Conservation (phyloP, 2,888 invertebrate species). For the Osedax fenrisi region DNA sequence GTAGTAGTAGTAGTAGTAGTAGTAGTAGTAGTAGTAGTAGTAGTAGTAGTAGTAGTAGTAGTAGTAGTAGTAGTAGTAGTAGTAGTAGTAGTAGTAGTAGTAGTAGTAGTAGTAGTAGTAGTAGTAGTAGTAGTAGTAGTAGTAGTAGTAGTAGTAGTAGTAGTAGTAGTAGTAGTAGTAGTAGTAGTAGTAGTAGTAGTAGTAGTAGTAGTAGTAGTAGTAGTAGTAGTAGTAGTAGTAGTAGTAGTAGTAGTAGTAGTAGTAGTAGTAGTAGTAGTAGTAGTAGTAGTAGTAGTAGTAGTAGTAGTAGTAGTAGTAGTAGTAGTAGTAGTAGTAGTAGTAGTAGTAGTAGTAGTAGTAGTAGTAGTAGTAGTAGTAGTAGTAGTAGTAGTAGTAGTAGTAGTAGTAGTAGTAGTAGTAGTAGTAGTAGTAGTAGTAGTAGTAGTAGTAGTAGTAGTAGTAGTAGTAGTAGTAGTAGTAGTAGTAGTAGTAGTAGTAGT, state of each 20-base stretch:
- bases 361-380: constrained; percentile 24
- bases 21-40: constrained; percentile 25
- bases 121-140: not conserved
- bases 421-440: constrained; percentile 7
- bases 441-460: not conserved
- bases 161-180: not conserved
- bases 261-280: constrained; percentile 22
- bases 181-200: not conserved
- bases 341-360: constrained; percentile 25
- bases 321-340: constrained; percentile 15
- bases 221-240: constrained; percentile 24
- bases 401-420: constrained; percentile 18
- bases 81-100: not conserved
- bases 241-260: constrained; percentile 21
- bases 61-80: constrained; percentile 15
- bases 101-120: not conserved
- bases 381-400: constrained; percentile 24
- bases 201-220: constrained; percentile 24
- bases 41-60: constrained; percentile 23
- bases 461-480: constrained; percentile 21
- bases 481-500: constrained; percentile 25
- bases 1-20: constrained; percentile 25
- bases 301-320: constrained; percentile 21
- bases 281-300: constrained; percentile 23
- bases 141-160: constrained; percentile 4